Percentiles rank a stretch among this genome's conserved stretches.
Conservation (phyloP, 2,888 invertebrate genomes). For the Ametastegia equiseti region DNA sequence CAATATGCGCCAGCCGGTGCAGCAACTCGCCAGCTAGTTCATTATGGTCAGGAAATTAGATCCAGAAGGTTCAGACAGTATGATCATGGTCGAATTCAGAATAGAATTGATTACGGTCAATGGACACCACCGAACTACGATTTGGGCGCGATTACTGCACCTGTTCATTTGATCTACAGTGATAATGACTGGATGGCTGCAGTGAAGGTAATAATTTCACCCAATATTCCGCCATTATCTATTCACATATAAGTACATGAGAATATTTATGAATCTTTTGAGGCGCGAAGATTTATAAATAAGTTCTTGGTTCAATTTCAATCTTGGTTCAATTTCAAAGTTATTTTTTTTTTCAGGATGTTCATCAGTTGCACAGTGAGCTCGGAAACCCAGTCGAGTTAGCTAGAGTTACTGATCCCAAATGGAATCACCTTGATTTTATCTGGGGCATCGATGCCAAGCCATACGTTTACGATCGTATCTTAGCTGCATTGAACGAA, state of each 20-base stretch:
- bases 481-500: background rate
- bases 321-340: background rate
- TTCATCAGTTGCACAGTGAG: slow-evolving; percentile 76
- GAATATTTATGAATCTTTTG: background rate
- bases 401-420: slow-evolving; percentile 76
- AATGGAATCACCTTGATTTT: slow-evolving; percentile 83
- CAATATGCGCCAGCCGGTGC: slow-evolving; percentile 85
- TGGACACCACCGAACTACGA: slow-evolving; percentile 80
- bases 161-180: slow-evolving; percentile 83
- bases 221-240: background rate
- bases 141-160: slow-evolving; percentile 78
- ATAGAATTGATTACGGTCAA: slow-evolving; percentile 78
- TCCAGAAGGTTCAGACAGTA: slow-evolving; percentile 63
- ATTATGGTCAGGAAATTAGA: slow-evolving; percentile 83
- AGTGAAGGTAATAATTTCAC: slow-evolving; percentile 57
- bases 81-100: slow-evolving; percentile 77
- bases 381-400: slow-evolving; percentile 78
- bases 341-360: slow-evolving; percentile 72
- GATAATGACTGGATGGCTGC: slow-evolving; percentile 82
- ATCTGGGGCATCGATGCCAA: slow-evolving; percentile 80
- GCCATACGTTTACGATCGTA: slow-evolving; percentile 76
- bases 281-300: background rate
- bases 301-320: background rate
- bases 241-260: background rate
- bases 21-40: slow-evolving; percentile 83